Conservation (phyloP, 2,113 vertebrate species). For the Trematomus loennbergii region DNA sequence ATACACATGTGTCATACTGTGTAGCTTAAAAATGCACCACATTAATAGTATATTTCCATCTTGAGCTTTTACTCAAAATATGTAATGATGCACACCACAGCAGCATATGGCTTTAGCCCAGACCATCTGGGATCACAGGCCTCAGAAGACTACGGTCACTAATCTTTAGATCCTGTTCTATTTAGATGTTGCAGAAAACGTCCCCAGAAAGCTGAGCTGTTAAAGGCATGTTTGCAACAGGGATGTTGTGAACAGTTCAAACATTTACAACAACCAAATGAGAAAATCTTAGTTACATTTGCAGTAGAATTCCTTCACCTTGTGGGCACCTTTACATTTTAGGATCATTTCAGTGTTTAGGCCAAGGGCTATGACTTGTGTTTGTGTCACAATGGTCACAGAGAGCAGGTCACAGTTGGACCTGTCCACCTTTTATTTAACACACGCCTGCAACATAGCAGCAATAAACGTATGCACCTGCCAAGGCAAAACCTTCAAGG, state of each 20-base stretch:
- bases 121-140: slow-evolving; percentile 12
- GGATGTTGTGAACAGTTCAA: neutral
- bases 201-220: neutral
- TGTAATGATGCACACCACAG: neutral
- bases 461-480: slow-evolving; percentile 20
- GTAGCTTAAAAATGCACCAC: neutral
- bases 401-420: slow-evolving; percentile 7
- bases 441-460: slow-evolving; percentile 2
- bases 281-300: slow-evolving; percentile 3
- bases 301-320: neutral
- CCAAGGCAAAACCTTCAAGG: slow-evolving; percentile 7
- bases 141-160: neutral
- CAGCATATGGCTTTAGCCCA: slow-evolving; percentile 2
- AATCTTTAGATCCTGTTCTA: neutral
- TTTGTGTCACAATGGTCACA: neutral
- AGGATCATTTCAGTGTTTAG: neutral
- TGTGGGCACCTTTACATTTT: neutral
- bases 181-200: neutral
- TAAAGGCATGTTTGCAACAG: neutral
- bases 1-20: neutral
- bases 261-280: neutral
- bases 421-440: neutral
- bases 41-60: neutral
- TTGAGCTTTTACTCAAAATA: neutral
- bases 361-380: neutral